Base-by-base conservation (phyloP, 2,113 vertebrate species). In the Plectropomus leopardus region DNA sequence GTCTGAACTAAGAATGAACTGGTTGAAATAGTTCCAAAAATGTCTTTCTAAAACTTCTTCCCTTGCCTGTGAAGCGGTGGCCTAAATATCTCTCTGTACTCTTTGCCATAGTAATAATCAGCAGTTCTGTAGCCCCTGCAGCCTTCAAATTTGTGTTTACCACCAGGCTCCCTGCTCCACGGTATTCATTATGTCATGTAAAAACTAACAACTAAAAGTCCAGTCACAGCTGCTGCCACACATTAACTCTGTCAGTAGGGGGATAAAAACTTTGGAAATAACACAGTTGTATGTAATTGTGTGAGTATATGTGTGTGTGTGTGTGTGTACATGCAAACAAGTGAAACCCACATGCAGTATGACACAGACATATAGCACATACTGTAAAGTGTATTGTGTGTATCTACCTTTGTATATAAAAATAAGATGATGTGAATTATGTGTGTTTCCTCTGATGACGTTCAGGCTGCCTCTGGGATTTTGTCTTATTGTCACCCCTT, bases 171-270 rank as follows among this genome's bases (percentile, higher is more conserved):
- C 42, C 50, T 48, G 74, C 78, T 84, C 53, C 71, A 55, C 86
- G 54, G 68, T 74, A 79, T 84, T 81, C 67, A 79, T 89, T 82
- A 68, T 89, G 67, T 78, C 77, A 69, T 81, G 80, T 75, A 80
- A 88, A 40, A 84, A 86, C 85, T 88, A 90, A 86, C 32, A 4
- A 89, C 71, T 23, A 76, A 72, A 73, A 67, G 58, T 57, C 48
- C 50, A 86, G 75, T 78, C 70, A 47, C 72, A 82, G 83, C 59
- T 60, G 50, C 72, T 84, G 82, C 86, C 30, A 61, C 54, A 59
- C 54, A 63, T n/a, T 61, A 59, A 11, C 19, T 48, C 66, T 45
- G 53, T 80, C 69, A 58, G 48, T 7, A 14, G 36, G 15, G 47
- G 23, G 50, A 59, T 51, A 44, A 57, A 51, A 30, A 47, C 23